Percentiles rank a stretch among this genome's conserved stretches.
phyloP scores from a whole-genome alignment of 2,113 vertebrate genomes.

The Progne subis region DNA sequence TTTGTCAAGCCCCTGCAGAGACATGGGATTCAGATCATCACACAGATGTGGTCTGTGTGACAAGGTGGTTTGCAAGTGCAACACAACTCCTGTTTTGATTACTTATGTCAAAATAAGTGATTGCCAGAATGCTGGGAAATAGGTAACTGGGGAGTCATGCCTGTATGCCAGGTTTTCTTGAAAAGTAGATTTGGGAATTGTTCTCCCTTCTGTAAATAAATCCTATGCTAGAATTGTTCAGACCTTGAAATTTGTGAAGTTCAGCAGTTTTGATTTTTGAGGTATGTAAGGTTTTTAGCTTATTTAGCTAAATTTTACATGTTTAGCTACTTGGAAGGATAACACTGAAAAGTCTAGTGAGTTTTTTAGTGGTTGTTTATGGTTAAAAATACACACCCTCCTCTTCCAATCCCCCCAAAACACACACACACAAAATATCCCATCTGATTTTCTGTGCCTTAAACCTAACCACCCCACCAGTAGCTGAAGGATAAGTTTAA shows the following conservation, averaged over 20 bases:
- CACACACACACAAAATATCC: fast-evolving
- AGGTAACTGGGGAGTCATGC: not conserved
- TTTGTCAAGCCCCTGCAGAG: not conserved
- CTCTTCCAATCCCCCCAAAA: not conserved
- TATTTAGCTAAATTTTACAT: not conserved
- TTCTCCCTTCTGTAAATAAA: not conserved
- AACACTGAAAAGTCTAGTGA: not conserved
- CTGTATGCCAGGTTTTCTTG: not conserved
- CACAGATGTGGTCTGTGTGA: not conserved
- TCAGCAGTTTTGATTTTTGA: not conserved
- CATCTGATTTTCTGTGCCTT: not conserved
- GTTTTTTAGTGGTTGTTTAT: fast-evolving
- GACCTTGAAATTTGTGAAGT: not conserved
- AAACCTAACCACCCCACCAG: not conserved
- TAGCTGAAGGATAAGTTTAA: not conserved
- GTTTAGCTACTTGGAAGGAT: not conserved
- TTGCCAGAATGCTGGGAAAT: not conserved
- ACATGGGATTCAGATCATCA: not conserved
- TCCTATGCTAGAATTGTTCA: not conserved
- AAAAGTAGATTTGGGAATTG: not conserved
- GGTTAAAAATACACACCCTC: not conserved
- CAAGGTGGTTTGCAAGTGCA: not conserved
- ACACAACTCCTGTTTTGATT: not conserved
- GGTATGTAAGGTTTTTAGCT: no score
- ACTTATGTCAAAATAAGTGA: not conserved